phyloP scores from a whole-genome alignment of 2,797 vertebrate species.

The Otolemur crassicaudatus region DNA sequence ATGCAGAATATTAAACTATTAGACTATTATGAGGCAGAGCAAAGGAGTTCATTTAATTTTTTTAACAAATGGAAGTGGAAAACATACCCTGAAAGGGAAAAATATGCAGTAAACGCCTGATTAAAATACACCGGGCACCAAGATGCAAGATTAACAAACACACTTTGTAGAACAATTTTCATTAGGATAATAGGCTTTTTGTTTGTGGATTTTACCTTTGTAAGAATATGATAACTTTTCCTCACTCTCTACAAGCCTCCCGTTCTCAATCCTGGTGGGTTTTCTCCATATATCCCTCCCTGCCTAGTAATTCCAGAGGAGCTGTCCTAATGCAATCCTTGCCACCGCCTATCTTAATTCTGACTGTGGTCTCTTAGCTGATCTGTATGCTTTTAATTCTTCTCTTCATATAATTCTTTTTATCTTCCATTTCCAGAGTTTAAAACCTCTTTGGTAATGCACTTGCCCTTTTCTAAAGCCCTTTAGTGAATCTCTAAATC shows the following conservation, averaged over 20 bases:
- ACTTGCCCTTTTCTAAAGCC: background rate
- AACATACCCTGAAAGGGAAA: conserved; percentile 13
- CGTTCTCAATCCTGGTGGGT: background rate
- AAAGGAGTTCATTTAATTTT: conserved; percentile 68
- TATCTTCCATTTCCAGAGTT: background rate
- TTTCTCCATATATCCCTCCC: background rate
- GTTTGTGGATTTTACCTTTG: background rate
- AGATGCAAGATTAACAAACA: conserved; percentile 23
- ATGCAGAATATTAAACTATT: conserved; percentile 77
- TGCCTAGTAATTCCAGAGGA: background rate
- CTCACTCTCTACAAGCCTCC: background rate
- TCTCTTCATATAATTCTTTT: background rate
- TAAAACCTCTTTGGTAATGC: background rate
- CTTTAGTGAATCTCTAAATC: background rate
- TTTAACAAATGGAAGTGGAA: conserved; percentile 62
- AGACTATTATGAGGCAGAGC: conserved; percentile 64
- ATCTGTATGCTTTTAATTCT: background rate
- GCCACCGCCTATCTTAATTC: background rate
- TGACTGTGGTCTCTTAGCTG: background rate
- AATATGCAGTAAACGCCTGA: background rate
- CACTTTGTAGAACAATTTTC: background rate
- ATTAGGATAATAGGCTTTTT: background rate
- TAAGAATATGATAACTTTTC: background rate
- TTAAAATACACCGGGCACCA: background rate
- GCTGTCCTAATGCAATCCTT: background rate